These are phyloP conservation scores for Rhinopomastus cyanomelas DNA, from an alignment of 2,113 vertebrate species.

Conservation along the genomic window DNA sequence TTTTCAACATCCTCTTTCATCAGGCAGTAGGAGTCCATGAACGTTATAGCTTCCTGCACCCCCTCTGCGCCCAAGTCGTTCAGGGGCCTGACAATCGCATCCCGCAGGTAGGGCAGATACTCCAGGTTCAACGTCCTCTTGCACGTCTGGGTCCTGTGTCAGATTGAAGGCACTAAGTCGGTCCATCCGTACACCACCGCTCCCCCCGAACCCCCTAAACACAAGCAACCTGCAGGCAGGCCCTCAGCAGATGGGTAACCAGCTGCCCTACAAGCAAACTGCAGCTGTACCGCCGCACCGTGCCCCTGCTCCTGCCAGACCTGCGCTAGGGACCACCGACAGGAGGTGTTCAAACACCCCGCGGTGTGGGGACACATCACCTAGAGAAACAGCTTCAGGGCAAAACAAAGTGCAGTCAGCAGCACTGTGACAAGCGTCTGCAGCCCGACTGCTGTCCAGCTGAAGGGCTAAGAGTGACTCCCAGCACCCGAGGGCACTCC, in stretches of 20 bases:
- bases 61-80: slow-evolving; percentile 81
- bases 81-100: slow-evolving; percentile 84
- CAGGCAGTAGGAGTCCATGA: slow-evolving; percentile 91
- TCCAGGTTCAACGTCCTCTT: slow-evolving; percentile 90
- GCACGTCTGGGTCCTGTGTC: slow-evolving; percentile 83
- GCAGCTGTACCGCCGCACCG: background rate
- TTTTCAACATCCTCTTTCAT: slow-evolving; percentile 93
- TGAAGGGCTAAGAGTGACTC: background rate
- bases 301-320: background rate
- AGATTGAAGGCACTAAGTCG: background rate
- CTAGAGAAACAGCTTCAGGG: background rate
- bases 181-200: background rate
- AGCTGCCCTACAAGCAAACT: background rate
- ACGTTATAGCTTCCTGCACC: slow-evolving; percentile 77
- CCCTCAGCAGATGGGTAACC: background rate
- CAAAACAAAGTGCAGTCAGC: no score
- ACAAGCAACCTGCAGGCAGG: background rate
- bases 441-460: background rate
- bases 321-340: background rate
- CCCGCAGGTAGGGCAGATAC: slow-evolving; percentile 84
- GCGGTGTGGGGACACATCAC: background rate
- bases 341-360: rapidly evolving
- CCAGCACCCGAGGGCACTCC: rapidly evolving
- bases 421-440: background rate
- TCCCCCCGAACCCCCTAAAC: background rate